Evolutionary conservation across 2,797 vertebrate genomes (phyloP).

Genomic region (Thaleichthys pacificus): DNA sequence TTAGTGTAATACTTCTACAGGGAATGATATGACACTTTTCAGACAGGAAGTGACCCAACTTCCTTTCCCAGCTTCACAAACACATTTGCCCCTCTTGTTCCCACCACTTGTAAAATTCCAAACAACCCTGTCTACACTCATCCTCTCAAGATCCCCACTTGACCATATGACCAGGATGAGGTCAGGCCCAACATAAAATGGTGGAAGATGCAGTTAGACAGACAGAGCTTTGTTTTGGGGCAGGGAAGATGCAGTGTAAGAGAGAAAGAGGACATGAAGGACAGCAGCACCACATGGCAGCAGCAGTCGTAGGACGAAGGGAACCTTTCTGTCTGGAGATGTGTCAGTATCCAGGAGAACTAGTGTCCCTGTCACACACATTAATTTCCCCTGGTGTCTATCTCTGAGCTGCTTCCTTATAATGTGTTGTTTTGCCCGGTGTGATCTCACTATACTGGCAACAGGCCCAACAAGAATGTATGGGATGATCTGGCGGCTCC

Average conservation of each 20-base stretch:
- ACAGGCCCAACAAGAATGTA: background rate
- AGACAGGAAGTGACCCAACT: slow-evolving; percentile 60
- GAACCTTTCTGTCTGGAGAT: background rate
- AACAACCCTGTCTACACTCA: slow-evolving; percentile 17
- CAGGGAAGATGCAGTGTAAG: background rate
- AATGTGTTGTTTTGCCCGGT: background rate
- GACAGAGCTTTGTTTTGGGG: background rate
- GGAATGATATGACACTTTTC: slow-evolving; percentile 37
- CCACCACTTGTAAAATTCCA: slow-evolving; percentile 28
- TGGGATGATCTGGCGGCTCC: background rate
- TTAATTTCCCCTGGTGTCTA: background rate
- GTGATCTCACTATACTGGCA: slow-evolving; percentile 4
- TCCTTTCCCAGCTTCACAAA: slow-evolving; percentile 63
- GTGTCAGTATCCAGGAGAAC: slow-evolving; percentile 10
- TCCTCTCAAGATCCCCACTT: slow-evolving; percentile 22
- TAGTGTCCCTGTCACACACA: background rate
- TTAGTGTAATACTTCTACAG: slow-evolving; percentile 45
- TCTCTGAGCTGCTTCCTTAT: background rate
- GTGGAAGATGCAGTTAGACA: background rate
- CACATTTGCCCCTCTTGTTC: slow-evolving; percentile 36
- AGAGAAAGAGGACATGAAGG: background rate
- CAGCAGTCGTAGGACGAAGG: background rate
- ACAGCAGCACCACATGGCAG: background rate
- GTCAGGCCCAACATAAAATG: slow-evolving; percentile 5
- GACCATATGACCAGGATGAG: slow-evolving; percentile 31